Percentiles rank a stretch among this genome's conserved stretches.
These are phyloP conservation scores for Strigamia maritima DNA, from an alignment of 2,888 invertebrate genomes.

Conservation along the genomic window DNA sequence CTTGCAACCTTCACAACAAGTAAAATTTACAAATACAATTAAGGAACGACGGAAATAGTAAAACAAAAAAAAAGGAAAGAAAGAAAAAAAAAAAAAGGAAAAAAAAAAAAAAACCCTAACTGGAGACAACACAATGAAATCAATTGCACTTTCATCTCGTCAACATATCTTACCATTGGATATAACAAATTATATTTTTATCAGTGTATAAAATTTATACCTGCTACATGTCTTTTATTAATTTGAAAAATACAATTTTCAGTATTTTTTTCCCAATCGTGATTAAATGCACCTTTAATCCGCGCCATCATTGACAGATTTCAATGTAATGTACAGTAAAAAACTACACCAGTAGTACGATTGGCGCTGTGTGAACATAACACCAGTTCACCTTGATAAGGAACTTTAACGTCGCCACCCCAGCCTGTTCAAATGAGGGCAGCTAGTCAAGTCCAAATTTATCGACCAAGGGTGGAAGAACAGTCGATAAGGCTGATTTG, in stretches of 20 bases:
- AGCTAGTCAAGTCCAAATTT: slow-evolving; percentile 26
- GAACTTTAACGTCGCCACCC: slow-evolving; percentile 26
- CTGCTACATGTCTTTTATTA: not conserved
- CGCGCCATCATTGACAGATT: not conserved
- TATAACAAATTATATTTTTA: not conserved
- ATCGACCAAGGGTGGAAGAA: slow-evolving; percentile 13
- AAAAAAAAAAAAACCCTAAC: not conserved
- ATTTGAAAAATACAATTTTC: not conserved
- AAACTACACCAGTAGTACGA: slow-evolving; percentile 26
- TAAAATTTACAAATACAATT: no score
- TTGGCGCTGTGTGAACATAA: slow-evolving; percentile 17
- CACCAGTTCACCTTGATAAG: slow-evolving; percentile 34
- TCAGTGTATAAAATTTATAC: not conserved
- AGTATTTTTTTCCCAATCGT: not conserved
- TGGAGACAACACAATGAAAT: slow-evolving; percentile 13
- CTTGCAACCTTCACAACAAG: slow-evolving; percentile 42
- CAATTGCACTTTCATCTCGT: slow-evolving; percentile 14
- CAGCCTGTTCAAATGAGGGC: slow-evolving; percentile 25
- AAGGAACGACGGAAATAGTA: no score
- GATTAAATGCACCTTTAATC: not conserved
- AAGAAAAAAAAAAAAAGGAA: slow-evolving; percentile 1
- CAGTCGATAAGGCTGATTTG: not conserved
- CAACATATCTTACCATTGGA: not conserved
- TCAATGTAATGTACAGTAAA: not conserved
- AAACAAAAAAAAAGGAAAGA: not conserved